Base-by-base conservation (phyloP, 2,797 vertebrate species). In the Gymnodraco acuticeps region DNA sequence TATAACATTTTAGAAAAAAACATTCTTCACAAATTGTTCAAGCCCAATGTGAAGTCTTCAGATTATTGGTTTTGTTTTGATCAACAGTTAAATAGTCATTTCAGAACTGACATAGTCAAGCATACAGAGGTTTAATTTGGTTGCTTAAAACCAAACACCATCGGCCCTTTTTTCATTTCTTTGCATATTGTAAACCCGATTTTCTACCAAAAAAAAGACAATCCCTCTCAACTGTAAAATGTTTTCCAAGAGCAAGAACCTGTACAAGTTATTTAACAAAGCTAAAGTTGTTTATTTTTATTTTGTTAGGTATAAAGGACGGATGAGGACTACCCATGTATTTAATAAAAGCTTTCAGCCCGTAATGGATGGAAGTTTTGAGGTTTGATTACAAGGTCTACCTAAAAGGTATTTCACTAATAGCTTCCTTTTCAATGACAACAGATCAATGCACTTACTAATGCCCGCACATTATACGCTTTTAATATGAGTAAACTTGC, bases 401-500 rank as follows among this genome's bases (percentile, higher is more conserved):
- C 54, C n/a, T 38, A 3, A 13, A 17, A 27, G 12, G 19, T 52
- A 10, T 38, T 2, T 38, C 17, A 9, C 47, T 51, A 38, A 19
- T 41, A 42, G 43, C 16, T 11, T 67, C 13, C 10, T 43, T 66
- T 43, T 46, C 9, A 7, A 14, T 9, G 33, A 33, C 12, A 8
- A 23, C 15, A 5, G 38, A n/a, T 60, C 17, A 64, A 31, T 52
- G 11, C 41, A 45, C 17, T 27, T 12, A 56, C 38, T 60, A 51
- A 56, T 42, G 33, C 20, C 53, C 61, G 23, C 54, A 43, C 51
- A 62, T 45, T n/a, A 13, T 33, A n/a, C 43, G 55, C 23, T 54
- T 65, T 46, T 43, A 62, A 52, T 64, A 46, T 3, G 11, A 70
- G 20, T 15, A 54, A 53, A 63, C 33, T 33, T 23, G 16, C 52